Evolutionary conservation across 1,140 invertebrate species (phyloP), one percentile per base, ranked within the genome.

Genomic region (Macrotrachela quadricornifera): DNA sequence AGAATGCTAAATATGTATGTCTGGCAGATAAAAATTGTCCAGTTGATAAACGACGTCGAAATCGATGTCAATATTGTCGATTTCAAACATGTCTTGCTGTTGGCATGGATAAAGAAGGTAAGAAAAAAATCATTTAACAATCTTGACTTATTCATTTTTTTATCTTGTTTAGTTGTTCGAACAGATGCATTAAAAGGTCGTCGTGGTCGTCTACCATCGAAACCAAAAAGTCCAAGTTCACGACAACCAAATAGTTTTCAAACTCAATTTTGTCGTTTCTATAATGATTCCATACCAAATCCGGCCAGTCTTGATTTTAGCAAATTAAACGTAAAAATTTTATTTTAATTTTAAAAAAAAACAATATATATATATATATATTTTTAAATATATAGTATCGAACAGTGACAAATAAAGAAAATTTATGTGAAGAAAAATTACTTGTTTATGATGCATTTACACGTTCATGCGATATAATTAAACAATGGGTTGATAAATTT

Each of bases 21-120:
- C 74, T 96, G 58, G 90, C 87, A 0, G 88, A 92, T 65, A 90
- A 92, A 69, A 84, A 86, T 51, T 99, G 92, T 65, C 87, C 90
- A 0, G 91, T 97, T 14, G 92, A 99, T 68, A 99, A 97, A 66
- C 71, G 91, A 61, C 76, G 92, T 58, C 73, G 92, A 60, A 97
- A 96, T 70, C 76, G 90, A 55, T 97, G 92, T 63, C 92, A 97
- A 70, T 96, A 91, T 69, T 97, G 92, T 71, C 77, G 92, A 60
- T 97, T 94, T 68, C 90, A 97, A 70, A 97, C 97, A 75, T 97
- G 92, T 73, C 73, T 97, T 39, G 78, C 79, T 37, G 91, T 97
- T 17, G 92, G 92, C 46, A 99, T 99, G 92, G 92, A 96, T 1
- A 91, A 94, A 74, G 76, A 95, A 91, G 75, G 21, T 30, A 30